phyloP scores from a whole-genome alignment of 2,113 vertebrate genomes.

The Spermophilus dauricus region DNA sequence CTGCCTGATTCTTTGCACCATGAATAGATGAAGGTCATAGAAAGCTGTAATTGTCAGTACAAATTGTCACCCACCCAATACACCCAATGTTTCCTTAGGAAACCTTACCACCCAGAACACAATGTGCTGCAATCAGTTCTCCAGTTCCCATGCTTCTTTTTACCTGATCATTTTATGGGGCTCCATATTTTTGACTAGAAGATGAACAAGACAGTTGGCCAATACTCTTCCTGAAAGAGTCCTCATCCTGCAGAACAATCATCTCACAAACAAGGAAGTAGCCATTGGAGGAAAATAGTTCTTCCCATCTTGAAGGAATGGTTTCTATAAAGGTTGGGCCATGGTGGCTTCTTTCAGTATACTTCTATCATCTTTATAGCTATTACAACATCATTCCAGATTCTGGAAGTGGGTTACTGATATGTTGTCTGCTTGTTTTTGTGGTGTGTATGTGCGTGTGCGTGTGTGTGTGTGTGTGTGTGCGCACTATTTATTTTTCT shows the following conservation, averaged over 20 bases:
- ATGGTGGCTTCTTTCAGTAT: not conserved
- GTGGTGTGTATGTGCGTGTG: not conserved
- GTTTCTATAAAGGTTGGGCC: not conserved
- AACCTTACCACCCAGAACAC: not conserved
- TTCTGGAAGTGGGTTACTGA: not conserved
- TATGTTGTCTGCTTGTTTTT: not conserved
- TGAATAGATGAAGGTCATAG: not conserved
- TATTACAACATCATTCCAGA: not conserved
- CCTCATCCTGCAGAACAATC: no score
- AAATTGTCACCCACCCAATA: not conserved
- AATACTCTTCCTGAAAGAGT: not conserved
- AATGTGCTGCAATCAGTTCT: not conserved
- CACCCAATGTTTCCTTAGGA: not conserved
- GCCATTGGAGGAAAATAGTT: fast-evolving
- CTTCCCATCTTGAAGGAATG: not conserved
- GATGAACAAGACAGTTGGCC: not conserved
- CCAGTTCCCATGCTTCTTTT: not conserved
- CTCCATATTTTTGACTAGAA: not conserved
- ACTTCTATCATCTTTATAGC: not conserved
- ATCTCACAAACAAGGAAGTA: fast-evolving
- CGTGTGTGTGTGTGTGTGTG: no score
- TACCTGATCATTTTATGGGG: not conserved
- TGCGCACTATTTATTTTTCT: not conserved
- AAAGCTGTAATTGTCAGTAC: not conserved
- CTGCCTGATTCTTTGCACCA: not conserved